Evolutionary conservation across 2,888 invertebrate species (phyloP).

Genomic region (Himalopsyche tibetana): DNA sequence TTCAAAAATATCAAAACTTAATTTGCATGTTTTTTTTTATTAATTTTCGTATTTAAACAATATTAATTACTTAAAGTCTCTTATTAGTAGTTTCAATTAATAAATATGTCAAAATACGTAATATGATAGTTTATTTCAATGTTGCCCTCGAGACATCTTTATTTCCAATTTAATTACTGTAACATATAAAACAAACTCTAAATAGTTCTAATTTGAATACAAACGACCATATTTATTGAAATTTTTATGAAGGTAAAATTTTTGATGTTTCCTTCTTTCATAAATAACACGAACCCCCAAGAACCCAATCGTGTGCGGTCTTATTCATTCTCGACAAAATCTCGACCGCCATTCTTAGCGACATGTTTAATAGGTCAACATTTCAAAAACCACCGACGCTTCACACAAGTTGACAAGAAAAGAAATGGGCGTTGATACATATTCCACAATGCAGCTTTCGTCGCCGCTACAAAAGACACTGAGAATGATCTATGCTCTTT

Average conservation of each 20-base stretch:
- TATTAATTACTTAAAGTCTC: no score
- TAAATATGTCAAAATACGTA: no score
- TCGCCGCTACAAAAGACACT: slow-evolving; percentile 64
- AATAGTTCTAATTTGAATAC: neutral
- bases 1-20: no score
- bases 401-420: slow-evolving; percentile 62
- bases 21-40: no score
- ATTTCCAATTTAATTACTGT: neutral
- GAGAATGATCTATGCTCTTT: slow-evolving; percentile 64
- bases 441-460: slow-evolving; percentile 65
- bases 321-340: slow-evolving; percentile 57
- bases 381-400: slow-evolving; percentile 55
- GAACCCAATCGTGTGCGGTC: slow-evolving; percentile 63
- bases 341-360: slow-evolving; percentile 58
- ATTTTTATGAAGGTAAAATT: neutral
- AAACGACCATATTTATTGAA: slow-evolving; percentile 3
- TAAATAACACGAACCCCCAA: slow-evolving; percentile 52
- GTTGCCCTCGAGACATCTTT: neutral
- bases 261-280: slow-evolving; percentile 34
- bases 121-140: neutral
- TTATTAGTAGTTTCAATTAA: no score
- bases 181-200: neutral
- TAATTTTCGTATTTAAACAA: no score
- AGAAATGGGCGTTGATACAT: slow-evolving; percentile 65
- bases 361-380: slow-evolving; percentile 62